phyloP scores from a whole-genome alignment of 2,113 vertebrate species.

The Ciconia boyciana region DNA sequence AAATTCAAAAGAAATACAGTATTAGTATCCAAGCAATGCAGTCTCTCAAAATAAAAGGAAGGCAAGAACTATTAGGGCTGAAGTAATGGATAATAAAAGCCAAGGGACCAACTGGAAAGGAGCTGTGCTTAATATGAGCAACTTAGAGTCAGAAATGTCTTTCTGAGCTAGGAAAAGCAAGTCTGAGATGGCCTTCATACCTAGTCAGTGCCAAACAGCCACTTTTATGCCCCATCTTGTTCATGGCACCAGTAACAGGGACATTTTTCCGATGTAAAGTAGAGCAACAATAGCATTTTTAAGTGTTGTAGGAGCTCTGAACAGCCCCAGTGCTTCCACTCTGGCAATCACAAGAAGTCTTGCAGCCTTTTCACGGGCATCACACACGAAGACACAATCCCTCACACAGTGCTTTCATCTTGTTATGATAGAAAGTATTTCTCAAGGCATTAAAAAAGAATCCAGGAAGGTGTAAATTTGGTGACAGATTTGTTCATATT shows the following conservation, averaged over 20 bases:
- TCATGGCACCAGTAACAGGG: not conserved
- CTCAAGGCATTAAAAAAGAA: not conserved
- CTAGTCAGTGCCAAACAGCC: not conserved
- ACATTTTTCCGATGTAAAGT: not conserved
- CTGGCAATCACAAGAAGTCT: not conserved
- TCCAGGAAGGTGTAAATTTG: not conserved
- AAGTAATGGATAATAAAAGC: constrained; percentile 5
- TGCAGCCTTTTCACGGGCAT: not conserved
- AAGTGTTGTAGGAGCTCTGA: not conserved
- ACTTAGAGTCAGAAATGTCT: not conserved
- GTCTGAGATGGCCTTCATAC: not conserved
- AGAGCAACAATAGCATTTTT: not conserved
- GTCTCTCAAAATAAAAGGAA: constrained; percentile 30
- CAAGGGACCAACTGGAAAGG: not conserved
- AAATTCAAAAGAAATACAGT: constrained; percentile 44
- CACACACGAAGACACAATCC: not conserved
- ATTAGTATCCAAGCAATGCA: not conserved
- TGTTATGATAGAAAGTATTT: not conserved
- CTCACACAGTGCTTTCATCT: not conserved
- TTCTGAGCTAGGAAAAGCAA: not conserved
- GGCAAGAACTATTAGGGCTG: not conserved
- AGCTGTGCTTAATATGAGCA: not conserved
- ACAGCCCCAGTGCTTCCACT: not conserved
- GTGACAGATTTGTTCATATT: not conserved
- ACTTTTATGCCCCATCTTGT: not conserved